Percentiles rank a stretch among this genome's conserved stretches.
These are phyloP conservation scores for Smittia sp. DNA, from an alignment of 2,888 invertebrate genomes.

Conservation along the genomic window DNA sequence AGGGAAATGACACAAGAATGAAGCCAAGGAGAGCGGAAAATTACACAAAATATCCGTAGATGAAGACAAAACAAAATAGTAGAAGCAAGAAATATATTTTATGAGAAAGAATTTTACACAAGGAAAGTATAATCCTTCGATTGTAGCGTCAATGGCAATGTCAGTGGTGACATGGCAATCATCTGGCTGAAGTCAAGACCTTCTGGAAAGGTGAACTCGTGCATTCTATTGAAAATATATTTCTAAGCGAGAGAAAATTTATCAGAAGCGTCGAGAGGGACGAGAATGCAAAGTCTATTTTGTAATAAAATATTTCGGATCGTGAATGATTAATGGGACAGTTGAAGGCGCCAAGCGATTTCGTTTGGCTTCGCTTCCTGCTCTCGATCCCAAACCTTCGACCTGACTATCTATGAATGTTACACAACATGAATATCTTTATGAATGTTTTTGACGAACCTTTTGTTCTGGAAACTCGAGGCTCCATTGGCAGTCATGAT, in stretches of 20 bases:
- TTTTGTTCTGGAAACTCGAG: no score
- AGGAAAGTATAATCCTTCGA: not conserved
- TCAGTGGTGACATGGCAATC: not conserved
- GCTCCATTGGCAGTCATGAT: no score
- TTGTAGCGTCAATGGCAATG: not conserved
- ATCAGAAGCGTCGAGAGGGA: not conserved
- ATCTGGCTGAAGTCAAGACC: not conserved
- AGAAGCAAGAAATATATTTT: conserved; percentile 4
- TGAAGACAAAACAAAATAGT: not conserved
- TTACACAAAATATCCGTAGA: conserved; percentile 19
- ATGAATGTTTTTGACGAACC: no score
- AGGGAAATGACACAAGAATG: not conserved
- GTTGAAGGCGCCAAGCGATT: no score
- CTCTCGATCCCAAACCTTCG: no score
- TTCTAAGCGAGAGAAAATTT: not conserved
- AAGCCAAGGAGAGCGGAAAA: not conserved
- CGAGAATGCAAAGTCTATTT: no score
- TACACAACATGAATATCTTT: no score
- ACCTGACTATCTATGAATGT: no score
- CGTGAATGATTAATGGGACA: no score
- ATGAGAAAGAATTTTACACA: conserved; percentile 6
- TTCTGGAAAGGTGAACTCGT: not conserved
- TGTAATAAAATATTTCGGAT: no score
- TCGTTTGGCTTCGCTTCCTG: no score
- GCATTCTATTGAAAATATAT: not conserved